Evolutionary conservation across 2,113 vertebrate species (phyloP), one percentile per base, ranked within the genome.

Genomic region (Hemiprocne comata): DNA sequence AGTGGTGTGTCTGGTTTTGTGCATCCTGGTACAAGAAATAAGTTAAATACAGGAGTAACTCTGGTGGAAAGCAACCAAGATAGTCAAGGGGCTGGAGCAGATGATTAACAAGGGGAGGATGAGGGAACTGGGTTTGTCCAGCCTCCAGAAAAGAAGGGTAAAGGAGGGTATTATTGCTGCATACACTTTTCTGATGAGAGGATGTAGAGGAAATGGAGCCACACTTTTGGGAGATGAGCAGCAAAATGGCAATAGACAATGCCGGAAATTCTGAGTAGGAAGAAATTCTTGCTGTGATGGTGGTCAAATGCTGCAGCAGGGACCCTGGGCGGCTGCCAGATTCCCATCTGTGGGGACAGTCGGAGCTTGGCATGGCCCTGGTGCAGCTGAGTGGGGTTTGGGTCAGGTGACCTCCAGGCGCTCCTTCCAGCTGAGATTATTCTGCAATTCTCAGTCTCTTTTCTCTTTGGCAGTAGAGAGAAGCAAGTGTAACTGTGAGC

Each of bases 251-350:
- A 66, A 26, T 85, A 60, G 53, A 34, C 51, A 55, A 33, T 0
- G 1, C 40, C 31, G 62, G 6, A 70, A 60, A 36, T n/a, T 60
- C 8, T 44, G 54, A 57, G n/a, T 36, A 53, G 33, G 44, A 62
- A 26, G 26, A 10, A 2, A 10, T 20, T 91, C 26, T 85, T 74
- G 17, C 19, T 46, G 17, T 90, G 53, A 55, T 10, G 53, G 25
- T 38, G 42, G 33, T 64, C n/a, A 51, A 78, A 62, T 0, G 0
- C 29, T 55, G 53, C 33, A 69, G 29, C 19, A n/a, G 33, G 8
- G 29, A 2, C 33, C 46, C 33, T 69, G 29, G 33, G 48, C 79
- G 14, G 34, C 5, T 75, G 48, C 34, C 17, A 2, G 23, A 33
- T 51, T 85, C 75, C 44, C 44, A 64, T 3, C 14, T 1, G 0